Evolutionary conservation across 2,888 invertebrate species (phyloP), one percentile per base, ranked within the genome.

Genomic region (Acleris cristana): DNA sequence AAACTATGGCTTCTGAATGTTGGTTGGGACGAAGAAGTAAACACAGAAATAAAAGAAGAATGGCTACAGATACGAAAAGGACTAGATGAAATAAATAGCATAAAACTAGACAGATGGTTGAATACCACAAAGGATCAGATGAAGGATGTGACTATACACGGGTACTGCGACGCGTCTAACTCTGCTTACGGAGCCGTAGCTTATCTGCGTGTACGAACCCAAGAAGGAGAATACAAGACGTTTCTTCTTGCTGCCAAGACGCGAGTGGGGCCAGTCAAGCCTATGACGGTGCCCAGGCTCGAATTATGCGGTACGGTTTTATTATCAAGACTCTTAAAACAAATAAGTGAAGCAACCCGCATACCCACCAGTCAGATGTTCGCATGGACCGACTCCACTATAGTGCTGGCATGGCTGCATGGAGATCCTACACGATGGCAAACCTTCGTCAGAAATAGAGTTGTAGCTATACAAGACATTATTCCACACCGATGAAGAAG

Each of bases 361-460:
- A 69, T 71, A 49, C 64, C 70, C 21, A 51, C 55, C 4, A 8
- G 48, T 26, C 57, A 74, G 19, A 61, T 73, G 0, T 73, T 60
- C 59, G 75, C 75, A 4, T 79, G 79, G 77, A 76, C 76, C 8
- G 77, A 79, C 61, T 77, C 76, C 4, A 58, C 71, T 0, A 70
- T 76, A 10, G 77, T 76, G 3, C 10, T 77, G 2, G 55, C 75
- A 0, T 79, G 77, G 77, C 26, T 77, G 19, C 59, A 30, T 19
- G 74, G 74, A n/a, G 73, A 76, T 16, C 74, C 74, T 0, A 57
- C 40, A 26, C 70, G 63, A 70, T 76, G 76, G 74, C 71, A 73
- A 34, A 51, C 70, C 5, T 79, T 76, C 55, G 74, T 78, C 0
- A 69, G 68, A 1, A 78, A 78, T 58, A 30, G 76, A 3, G 74